Conservation (phyloP, 2,888 invertebrate genomes). For the Hoplodrina ambigua region DNA sequence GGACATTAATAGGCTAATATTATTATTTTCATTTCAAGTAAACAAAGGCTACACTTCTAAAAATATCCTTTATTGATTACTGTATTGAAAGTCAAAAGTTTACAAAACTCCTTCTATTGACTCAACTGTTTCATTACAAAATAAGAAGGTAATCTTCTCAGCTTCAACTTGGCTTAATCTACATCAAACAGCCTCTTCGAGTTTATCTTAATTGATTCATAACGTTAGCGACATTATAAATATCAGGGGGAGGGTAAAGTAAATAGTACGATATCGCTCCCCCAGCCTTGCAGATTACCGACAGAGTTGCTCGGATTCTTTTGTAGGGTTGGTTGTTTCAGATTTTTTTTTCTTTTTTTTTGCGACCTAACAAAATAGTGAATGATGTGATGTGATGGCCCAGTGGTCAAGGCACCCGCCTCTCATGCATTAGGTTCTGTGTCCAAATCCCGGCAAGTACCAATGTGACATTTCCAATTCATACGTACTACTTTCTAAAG, state of each 20-base stretch:
- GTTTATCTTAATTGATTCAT: slow-evolving; percentile 58
- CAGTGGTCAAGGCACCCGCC: too few species aligned
- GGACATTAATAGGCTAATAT: too few species aligned
- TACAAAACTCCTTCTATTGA: not conserved
- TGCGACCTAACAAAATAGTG: too few species aligned
- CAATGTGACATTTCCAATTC: too few species aligned
- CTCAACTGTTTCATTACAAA: slow-evolving; percentile 13
- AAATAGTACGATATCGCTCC: slow-evolving; percentile 61
- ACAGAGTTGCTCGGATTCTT: slow-evolving; percentile 49
- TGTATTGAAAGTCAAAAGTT: not conserved
- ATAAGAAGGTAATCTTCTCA: slow-evolving; percentile 34
- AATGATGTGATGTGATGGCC: too few species aligned
- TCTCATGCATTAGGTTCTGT: too few species aligned
- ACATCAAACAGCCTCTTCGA: slow-evolving; percentile 33
- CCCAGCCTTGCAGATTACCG: slow-evolving; percentile 60
- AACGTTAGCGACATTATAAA: slow-evolving; percentile 55
- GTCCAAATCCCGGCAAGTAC: too few species aligned
- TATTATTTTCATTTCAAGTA: not conserved
- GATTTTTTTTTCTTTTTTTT: not conserved
- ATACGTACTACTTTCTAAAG: too few species aligned
- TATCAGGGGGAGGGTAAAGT: slow-evolving; percentile 40
- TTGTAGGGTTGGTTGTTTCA: slow-evolving; percentile 57
- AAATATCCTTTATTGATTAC: not conserved
- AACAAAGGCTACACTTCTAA: not conserved
- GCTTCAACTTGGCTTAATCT: slow-evolving; percentile 39